Percentiles rank a stretch among this genome's conserved stretches.
Conservation (phyloP, 2,888 invertebrate genomes). For the Antheraea yamamai region DNA sequence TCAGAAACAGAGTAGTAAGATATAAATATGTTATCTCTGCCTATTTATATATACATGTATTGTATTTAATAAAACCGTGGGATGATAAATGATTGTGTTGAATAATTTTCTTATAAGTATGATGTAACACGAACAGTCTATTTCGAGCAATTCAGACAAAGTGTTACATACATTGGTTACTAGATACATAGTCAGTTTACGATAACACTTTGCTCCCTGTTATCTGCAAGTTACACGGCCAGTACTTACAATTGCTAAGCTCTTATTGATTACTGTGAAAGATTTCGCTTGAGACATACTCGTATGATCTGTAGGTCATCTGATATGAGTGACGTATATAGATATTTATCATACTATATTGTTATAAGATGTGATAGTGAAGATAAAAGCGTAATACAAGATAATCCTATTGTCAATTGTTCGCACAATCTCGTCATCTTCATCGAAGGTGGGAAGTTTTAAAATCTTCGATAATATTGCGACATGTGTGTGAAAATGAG, state of each 20-base stretch:
- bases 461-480: too few species aligned
- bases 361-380: too few species aligned
- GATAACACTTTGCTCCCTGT: constrained; percentile 21
- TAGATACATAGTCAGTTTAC: neutral
- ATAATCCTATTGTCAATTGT: too few species aligned
- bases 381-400: too few species aligned
- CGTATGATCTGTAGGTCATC: neutral
- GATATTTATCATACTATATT: neutral
- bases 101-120: constrained; percentile 1
- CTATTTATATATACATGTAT: too few species aligned
- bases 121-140: constrained; percentile 10
- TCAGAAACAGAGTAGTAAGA: too few species aligned
- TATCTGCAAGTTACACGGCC: neutral
- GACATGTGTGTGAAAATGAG: too few species aligned
- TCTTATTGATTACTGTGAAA: neutral
- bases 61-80: neutral
- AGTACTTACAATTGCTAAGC: neutral
- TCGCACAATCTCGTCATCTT: too few species aligned
- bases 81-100: neutral
- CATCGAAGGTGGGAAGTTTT: too few species aligned
- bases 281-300: neutral
- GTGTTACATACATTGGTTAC: constrained; percentile 5
- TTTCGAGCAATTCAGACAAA: neutral
- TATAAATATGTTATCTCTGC: too few species aligned
- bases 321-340: neutral